Base-by-base conservation (phyloP, 2,888 invertebrate genomes). In the Platynereis dumerilii region DNA sequence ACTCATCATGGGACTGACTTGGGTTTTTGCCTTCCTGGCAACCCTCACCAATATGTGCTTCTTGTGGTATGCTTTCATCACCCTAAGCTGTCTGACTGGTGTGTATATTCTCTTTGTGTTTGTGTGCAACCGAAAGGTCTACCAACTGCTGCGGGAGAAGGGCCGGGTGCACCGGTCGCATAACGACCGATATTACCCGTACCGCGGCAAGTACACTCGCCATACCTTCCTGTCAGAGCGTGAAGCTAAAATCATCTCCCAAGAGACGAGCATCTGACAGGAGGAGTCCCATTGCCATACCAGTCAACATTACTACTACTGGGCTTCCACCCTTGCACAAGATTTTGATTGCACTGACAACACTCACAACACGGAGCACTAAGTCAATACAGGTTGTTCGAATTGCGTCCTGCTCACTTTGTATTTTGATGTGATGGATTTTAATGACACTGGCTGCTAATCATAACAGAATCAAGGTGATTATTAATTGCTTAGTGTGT, bases 71-170 rank as follows among this genome's bases (percentile, higher is more conserved):
- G 75, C 83, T 1, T 86, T 86, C 75, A 84, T 86, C 1, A 66
- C 85, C 12, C 74, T 86, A 63, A 86, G 86, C 71, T 81, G 83
- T 1, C 74, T 82, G 64, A 84, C 90, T 85, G 90, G 90, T 48
- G 86, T 89, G 67, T 85, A 88, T 70, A 87, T 90, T 58, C 77
- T 73, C 34, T 62, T 78, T 20, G 72, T 76, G 15, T 81, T 80
- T 69, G 70, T 79, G n/a, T 78, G 75, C 69, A 79, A 77, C 22
- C 73, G 64, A 55, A 78, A 76, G 58, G 80, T 80, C 0, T 59
- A 66, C 61, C 61, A 62, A 17, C 58, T 69, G 67, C 54, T 69
- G 45, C 44, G 55, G 28, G 48, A 48, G 3, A 61, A 61, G 54
- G 61, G 61, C 42, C 27, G 61, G 55, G 55, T 54, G 15, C 48